Evolutionary conservation across 2,797 vertebrate species (phyloP), one percentile per base, ranked within the genome.

Genomic region (Siniperca obscura): DNA sequence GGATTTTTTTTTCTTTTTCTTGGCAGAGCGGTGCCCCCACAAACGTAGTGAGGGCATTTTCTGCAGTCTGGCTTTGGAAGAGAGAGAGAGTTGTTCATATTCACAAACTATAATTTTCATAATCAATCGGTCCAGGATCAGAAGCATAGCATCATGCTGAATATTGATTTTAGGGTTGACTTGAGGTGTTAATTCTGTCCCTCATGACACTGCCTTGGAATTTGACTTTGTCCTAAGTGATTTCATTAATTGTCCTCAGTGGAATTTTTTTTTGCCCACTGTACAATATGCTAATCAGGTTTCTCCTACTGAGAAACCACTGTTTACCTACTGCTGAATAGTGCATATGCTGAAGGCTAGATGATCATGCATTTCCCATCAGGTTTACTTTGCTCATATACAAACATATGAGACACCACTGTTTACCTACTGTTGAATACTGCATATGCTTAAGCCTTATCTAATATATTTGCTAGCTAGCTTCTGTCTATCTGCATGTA

Each of bases 221-320:
- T 61, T 67, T 74, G n/a, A 78, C 66, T 70, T 82, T 34, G 42
- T 68, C 69, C 40, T 81, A 7, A 44, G 46, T 67, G 83, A 38
- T 67, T 76, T 67, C 50, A 42, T 76, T 86, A 84, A 88, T 80
- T 86, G 78, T 74, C 59, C 83, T 75, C 78, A 42, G 22, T 69
- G 70, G 81, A 71, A 65, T n/a, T n/a, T 66, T 88, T 30, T 57
- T 74, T 44, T 25, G 69, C 60, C 27, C 19, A 7, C 34, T 53
- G 61, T 59, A 34, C 38, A 61, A n/a, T 61, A 79, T 81, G 74
- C 25, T 76, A 74, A 85, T 84, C 9, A 61, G 57, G 9, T 42
- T n/a, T 21, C 14, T n/a, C 52, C 53, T 40, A 12, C 50, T 66
- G 60, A 75, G 71, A 75, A 27, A 66, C 34, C 13, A 3, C 17